Evolutionary conservation across 2,888 invertebrate species (phyloP), one percentile per base, ranked within the genome.

Genomic region (Drosophila melanosoma): DNA sequence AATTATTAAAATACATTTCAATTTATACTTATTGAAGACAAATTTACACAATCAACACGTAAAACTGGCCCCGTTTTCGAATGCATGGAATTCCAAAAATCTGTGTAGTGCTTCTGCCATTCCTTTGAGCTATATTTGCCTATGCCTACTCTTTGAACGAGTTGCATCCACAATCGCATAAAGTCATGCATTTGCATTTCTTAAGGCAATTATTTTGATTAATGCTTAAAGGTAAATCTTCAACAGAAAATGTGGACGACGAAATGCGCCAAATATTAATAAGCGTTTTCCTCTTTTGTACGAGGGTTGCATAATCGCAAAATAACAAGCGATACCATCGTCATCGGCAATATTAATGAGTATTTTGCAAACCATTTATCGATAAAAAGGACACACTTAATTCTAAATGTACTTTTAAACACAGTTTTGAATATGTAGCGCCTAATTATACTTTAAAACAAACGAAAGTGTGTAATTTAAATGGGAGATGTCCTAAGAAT

Each of bases 151-250:
- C 32, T 17, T 1, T 58, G 11, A 0, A 78, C 70, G 11, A 79
- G 42, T 26, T 69, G 73, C 11, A 63, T 1, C 79, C 79, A 79
- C 42, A 76, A 8, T 8, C 76, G 76, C 1, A 7, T 0, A 26
- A 79, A 56, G 5, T 79, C 76, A 10, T 76, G 69, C 0, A 3
- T 11, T 0, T 61, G 53, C 79, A 79, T 79, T 1, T 29, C 52
- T 2, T 5, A 49, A 8, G 8, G 10, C 10, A n/a, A n/a, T 11
- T 38, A 17, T 1, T 54, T 54, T 17, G 1, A 1, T 7, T 7
- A 6, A 29, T n/a, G 15, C 36, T 33, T 1, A n/a, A 20, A 20
- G 1, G 33, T 4, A 17, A 2, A 17, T 53, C 12, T 17, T 36
- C 0, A 12, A 23, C 26, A 1, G 12, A 36, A 67, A 40, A 40